Evolutionary conservation across 2,113 vertebrate genomes (phyloP), one percentile per base, ranked within the genome.

Genomic region (Fulica atra): DNA sequence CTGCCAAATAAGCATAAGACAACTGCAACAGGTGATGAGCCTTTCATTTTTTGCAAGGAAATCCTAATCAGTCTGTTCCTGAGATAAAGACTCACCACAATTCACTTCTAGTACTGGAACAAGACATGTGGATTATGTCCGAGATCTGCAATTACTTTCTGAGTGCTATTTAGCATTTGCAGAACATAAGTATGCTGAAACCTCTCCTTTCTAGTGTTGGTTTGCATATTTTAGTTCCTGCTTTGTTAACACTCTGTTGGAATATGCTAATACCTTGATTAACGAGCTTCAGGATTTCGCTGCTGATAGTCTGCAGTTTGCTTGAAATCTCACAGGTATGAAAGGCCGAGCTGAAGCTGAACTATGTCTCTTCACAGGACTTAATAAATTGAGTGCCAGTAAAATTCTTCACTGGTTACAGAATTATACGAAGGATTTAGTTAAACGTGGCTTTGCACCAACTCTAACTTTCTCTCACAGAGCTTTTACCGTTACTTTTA

Each of bases 131-230:
- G 92, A 94, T 97, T 95, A 89, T 63, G 85, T 92, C 85, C 0
- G 4, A 94, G 89, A 93, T 88, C 64, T 0, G 11, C 68, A 96
- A 93, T 93, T 88, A 93, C 74, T 56, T 96, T 96, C 46, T 72
- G 85, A 94, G 68, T 38, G 71, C 54, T 93, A 54, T 87, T 97
- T 86, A 93, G 93, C 81, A 95, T 95, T 93, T 96, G 53, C 51
- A 86, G 81, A 95, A 88, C 36, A 20, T 82, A 87, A 82, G 63
- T 63, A 73, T 50, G 68, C 68, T 48, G 81, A 93, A 96, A 91
- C 6, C 46, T 89, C 54, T 92, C 57, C 44, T 88, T 94, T 73
- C 68, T 70, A 59, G 42, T 56, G 54, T 42, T 63, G 86, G 80
- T 56, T 91, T 94, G 88, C 76, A 74, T 90, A 93, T 92, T 96